Base-by-base conservation (phyloP, 2,888 invertebrate species). In the Agrochola litura region DNA sequence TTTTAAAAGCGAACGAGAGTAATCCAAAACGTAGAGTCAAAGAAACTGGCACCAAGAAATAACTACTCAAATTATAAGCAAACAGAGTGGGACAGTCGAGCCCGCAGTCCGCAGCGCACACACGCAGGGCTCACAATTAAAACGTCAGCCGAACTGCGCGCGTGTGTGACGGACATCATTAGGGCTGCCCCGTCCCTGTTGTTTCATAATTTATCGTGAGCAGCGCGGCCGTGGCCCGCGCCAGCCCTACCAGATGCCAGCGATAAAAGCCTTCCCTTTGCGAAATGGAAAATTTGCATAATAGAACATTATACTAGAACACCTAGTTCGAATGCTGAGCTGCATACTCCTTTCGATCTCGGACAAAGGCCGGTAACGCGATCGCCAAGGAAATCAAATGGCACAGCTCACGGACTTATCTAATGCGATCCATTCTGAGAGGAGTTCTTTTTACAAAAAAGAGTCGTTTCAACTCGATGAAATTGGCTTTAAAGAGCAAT, bases 341-440 rank as follows among this genome's bases (percentile, higher is more conserved):
- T 83, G 88, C 86, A 86, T n/a, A 8, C 63, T 80, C 74, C 85
- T 82, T 87, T 86, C 86, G 87, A 88, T 85, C 74, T 84, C 84
- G 88, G 87, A 91, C 91, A 89, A 90, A 89, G 88, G 86, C 76
- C 79, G 76, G 88, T 85, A 83, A 90, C 82, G 76, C 77, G 85
- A 89, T 86, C 78, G n/a, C 63, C 60, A 74, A 71, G 54, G 14
- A 73, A 79, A 74, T 86, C 81, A 73, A 86, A 84, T 79, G 81
- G 71, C 69, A 65, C 69, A 75, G 75, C 78, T 65, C 68, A 63
- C 73, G 71, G 84, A 85, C 82, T 83, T 82, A 81, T 88, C 84
- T 82, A 83, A 87, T 80, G 72, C 81, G 77, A 88, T 81, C 84
- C 86, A 82, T 87, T 87, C 68, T 41, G 73, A 81, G 79, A 78